Evolutionary conservation across 2,113 vertebrate genomes (phyloP).

Genomic region (Ibidorhyncha struthersii): DNA sequence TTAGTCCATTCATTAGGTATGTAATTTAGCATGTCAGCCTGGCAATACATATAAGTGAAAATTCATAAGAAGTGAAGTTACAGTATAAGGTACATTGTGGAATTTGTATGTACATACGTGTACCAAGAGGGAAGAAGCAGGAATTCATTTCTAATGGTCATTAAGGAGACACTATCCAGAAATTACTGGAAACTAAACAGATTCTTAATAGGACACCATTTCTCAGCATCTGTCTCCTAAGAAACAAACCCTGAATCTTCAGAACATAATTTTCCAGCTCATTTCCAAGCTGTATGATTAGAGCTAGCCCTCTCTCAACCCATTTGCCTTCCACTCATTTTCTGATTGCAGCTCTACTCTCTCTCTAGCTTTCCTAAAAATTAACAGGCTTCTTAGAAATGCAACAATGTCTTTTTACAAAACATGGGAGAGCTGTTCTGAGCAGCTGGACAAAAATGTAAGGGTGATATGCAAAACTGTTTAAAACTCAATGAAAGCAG

Average conservation of each 20-base stretch:
- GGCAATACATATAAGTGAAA: not conserved
- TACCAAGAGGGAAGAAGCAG: not conserved
- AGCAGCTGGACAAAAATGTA: slow-evolving; percentile 1
- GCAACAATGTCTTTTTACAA: not conserved
- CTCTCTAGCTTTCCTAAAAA: not conserved
- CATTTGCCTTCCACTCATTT: not conserved
- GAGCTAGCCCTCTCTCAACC: not conserved
- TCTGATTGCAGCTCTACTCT: not conserved
- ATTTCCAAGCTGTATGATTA: not conserved
- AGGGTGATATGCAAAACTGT: not conserved
- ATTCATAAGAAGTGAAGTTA: not conserved
- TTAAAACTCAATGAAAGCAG: not conserved
- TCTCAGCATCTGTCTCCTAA: not conserved
- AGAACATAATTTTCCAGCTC: not conserved
- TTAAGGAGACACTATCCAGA: not conserved
- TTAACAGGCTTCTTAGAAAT: not conserved
- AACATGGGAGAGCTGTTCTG: not conserved
- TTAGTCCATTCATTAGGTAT: not conserved
- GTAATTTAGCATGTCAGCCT: not conserved
- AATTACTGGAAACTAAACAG: not conserved
- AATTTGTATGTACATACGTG: not conserved
- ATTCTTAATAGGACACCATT: not conserved
- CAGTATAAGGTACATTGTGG: not conserved
- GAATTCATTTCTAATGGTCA: not conserved
- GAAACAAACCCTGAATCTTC: not conserved